Base-by-base conservation (phyloP, 2,113 vertebrate genomes). In the Romanogobio albipinnatus region DNA sequence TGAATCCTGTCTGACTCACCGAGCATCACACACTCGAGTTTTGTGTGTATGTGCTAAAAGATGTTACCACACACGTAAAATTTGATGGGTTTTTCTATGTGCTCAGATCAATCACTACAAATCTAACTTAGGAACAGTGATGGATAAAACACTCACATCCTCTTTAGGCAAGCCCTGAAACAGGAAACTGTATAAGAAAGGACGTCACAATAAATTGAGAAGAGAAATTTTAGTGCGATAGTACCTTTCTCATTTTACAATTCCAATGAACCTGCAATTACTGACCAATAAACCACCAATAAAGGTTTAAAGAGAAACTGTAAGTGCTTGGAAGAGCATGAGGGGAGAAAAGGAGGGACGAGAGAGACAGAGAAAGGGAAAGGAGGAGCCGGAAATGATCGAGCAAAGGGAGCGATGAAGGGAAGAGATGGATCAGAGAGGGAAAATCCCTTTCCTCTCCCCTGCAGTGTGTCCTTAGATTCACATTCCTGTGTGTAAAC, bases 361-460 rank as follows among this genome's bases (percentile, higher is more conserved):
- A 59, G 49, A 51, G 22, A 29, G 6, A 81, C 76, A 45, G 76
- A 77, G 39, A 77, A 80, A 88, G 87, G 88, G 86, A 80, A 84
- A 88, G 84, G 86, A 87, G 83, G 85, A 89, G 87, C 66, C 45
- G 77, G 91, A 92, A 92, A 86, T 64, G 3, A 82, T 76, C 76
- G 79, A 71, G 49, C 7, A 36, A 26, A 66, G 76, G 17, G 26
- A 90, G 90, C 90, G 86, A 89, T 49, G 43, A 49, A 73, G 70
- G 84, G 62, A 80, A 82, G 81, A 73, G 33, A 62, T 75, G 82
- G 84, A 86, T 87, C 58, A 87, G 56, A 73, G 17, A 92, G 93
- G 94, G 94, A 94, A 94, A 95, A 93, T 87, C 94, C 94, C 94
- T 88, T 85, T 59, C 62, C 87, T 92, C 89, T 93, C 90, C 92